These are phyloP conservation scores for Leucopsar rothschildi DNA, from an alignment of 2,113 vertebrate species.

Conservation along the genomic window DNA sequence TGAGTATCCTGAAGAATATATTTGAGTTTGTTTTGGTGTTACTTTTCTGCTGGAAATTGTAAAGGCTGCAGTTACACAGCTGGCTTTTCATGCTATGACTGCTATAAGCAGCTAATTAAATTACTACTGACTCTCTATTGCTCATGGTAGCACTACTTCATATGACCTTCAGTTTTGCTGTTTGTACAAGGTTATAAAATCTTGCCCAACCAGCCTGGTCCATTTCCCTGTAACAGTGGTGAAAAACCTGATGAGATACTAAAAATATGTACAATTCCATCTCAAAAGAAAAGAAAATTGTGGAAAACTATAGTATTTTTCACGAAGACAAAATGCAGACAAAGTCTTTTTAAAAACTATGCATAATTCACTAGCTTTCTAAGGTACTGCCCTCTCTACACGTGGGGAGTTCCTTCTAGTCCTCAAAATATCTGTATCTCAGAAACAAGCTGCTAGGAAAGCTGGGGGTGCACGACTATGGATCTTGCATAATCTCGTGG, in stretches of 20 bases:
- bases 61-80: constrained; percentile 16
- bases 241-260: not conserved
- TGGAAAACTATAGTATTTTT: not conserved
- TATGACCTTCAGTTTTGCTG: not conserved
- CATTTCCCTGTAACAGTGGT: not conserved
- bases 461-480: not conserved
- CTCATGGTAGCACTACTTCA: not conserved
- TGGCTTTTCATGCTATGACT: constrained; percentile 43
- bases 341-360: not conserved
- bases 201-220: not conserved
- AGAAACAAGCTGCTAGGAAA: not conserved
- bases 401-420: not conserved
- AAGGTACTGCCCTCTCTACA: not conserved
- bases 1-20: not conserved
- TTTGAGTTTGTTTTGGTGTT: not conserved
- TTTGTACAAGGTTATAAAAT: not conserved
- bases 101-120: constrained; percentile 55
- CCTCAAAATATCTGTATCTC: not conserved
- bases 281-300: not conserved
- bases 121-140: constrained; percentile 7
- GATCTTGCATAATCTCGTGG: not conserved
- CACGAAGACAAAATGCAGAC: not conserved
- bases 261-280: not conserved
- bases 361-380: not conserved
- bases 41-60: constrained; percentile 1